A percentile compares a stretch with the other conserved stretches of the same genome.
These are phyloP conservation scores for Battus philenor DNA, from an alignment of 1,140 invertebrate genomes.

Conservation along the genomic window DNA sequence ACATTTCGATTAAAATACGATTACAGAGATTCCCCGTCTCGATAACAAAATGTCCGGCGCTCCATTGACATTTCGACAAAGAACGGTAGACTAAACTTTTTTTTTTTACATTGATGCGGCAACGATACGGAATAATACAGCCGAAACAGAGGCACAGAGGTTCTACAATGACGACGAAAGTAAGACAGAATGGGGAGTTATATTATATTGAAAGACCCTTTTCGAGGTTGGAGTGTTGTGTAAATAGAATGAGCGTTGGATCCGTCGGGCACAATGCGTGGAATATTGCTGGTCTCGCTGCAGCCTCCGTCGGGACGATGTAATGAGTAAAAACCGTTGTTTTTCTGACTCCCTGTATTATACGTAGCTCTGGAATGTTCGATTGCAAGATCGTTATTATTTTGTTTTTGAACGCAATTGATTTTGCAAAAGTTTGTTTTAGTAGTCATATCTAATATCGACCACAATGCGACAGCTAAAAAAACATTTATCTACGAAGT, in stretches of 20 bases:
- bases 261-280: conserved; percentile 55
- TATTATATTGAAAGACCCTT: conserved; percentile 73
- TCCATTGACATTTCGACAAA: conserved; percentile 47
- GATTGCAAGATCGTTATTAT: no score
- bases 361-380: no score
- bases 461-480: no score
- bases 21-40: conserved; percentile 37
- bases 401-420: no score
- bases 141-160: conserved; percentile 43
- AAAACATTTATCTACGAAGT: no score
- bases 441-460: no score
- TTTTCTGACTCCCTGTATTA: background rate
- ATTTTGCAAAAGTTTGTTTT: no score
- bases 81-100: conserved; percentile 35
- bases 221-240: conserved; percentile 62
- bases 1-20: conserved; percentile 57
- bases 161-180: conserved; percentile 46
- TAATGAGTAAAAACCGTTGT: conserved; percentile 23
- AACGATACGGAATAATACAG: conserved; percentile 53
- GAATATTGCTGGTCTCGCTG: conserved; percentile 41
- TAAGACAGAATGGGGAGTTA: conserved; percentile 63
- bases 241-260: conserved; percentile 58
- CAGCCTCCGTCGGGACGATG: conserved; percentile 36
- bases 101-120: conserved; percentile 43
- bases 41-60: conserved; percentile 64